Evolutionary conservation across 1,140 invertebrate genomes (phyloP), one percentile per base, ranked within the genome.

Genomic region (Samia ricini): DNA sequence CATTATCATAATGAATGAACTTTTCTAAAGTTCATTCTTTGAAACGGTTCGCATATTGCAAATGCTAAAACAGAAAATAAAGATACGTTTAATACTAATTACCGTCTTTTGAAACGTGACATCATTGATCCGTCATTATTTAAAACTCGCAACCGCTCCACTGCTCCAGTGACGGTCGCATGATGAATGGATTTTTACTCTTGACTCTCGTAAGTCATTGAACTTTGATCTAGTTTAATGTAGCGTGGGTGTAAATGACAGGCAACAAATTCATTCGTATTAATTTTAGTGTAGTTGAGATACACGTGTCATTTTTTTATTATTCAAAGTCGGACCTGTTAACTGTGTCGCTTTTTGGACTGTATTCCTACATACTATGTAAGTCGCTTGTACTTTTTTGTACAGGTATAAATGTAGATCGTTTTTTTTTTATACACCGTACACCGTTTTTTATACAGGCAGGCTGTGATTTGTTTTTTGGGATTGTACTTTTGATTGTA

Each of bases 111-210:
- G 51, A 50, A 36, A 58, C 54, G 61, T 83, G 78, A 85, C 78
- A 76, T 85, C 84, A 84, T 68, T 64, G 50, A 59, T 72, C 74
- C 74, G 67, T 76, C 67, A 83, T 82, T 83, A 76, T 84, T 76
- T 68, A 64, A 73, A 70, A 66, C 67, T 72, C 36, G 15, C 48
- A 63, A 64, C 63, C 61, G 54, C 71, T 80, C 77, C 74, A 79
- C 72, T 74, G 76, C 77, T 79, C 76, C 79, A 83, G 57, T 74
- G 64, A 83, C 78, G 76, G 76, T 80, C 76, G 71, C 75, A 76
- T 79, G 77, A 82, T 85, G 82, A 87, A 88, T 86, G 77, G 79
- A 73, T 80, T 78, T n/a, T 82, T 77, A 85, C 84, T 87, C 69
- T 42, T 42, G 33, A 42, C 33, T 76, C 75, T 74, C 48, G 26